Evolutionary conservation across 2,113 vertebrate genomes (phyloP).

Genomic region (Neodon shergylaensis): DNA sequence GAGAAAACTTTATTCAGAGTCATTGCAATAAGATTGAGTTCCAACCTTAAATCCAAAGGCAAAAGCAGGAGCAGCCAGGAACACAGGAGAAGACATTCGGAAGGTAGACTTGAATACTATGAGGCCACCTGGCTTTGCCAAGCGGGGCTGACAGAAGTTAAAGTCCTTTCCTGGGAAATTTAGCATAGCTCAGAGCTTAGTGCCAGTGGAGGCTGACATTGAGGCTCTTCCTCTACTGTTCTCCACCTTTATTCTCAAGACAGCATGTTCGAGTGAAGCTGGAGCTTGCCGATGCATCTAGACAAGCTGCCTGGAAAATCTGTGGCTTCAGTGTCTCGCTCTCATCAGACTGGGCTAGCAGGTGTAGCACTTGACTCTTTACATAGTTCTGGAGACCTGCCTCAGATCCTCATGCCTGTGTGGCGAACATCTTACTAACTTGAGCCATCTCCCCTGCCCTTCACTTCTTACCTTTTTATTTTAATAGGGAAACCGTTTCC

Average conservation of each 20-base stretch:
- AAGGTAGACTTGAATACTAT: neutral
- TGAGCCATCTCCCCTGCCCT: neutral
- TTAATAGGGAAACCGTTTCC: neutral
- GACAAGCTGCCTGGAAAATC: neutral
- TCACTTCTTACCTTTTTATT: constrained; percentile 32
- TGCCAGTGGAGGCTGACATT: neutral
- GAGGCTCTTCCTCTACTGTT: neutral
- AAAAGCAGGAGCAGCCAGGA: neutral
- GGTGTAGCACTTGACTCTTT: neutral
- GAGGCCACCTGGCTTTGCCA: neutral
- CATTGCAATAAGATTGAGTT: neutral
- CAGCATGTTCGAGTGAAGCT: neutral
- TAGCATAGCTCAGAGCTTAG: neutral
- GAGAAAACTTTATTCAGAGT: constrained; percentile 1
- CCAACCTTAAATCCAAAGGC: neutral
- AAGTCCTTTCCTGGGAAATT: neutral
- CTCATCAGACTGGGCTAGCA: no score
- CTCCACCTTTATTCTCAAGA: neutral
- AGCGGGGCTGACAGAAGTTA: neutral
- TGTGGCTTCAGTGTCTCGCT: neutral
- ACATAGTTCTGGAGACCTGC: neutral
- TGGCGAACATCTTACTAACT: neutral
- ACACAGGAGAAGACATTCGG: neutral
- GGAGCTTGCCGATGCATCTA: no score
- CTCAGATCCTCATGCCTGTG: neutral